Base-by-base conservation (phyloP, 2,888 invertebrate genomes). In the Gastracanthus pulcherrimus region DNA sequence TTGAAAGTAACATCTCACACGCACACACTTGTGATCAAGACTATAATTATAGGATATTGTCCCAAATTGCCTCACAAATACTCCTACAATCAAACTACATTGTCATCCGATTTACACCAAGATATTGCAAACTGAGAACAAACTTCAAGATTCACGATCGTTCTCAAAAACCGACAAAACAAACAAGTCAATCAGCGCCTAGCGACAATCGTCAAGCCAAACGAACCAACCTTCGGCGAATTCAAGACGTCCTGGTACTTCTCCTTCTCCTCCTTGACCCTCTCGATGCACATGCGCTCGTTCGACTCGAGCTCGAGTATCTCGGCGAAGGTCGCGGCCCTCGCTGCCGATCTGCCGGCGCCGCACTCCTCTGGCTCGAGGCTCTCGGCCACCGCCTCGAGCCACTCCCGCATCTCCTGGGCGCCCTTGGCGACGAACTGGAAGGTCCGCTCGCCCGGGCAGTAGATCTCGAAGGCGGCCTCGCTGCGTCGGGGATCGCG, bases 331-430 rank as follows among this genome's bases (percentile, higher is more conserved):
- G 76, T 77, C 0, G 66, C 45, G 2, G 67, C 38, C 1, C 74
- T 31, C 31, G 9, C 26, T 9, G 70, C 75, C 0, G 11, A 13
- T 9, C 26, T 19, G 3, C 9, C 45, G 31, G 9, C 11, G 11
- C 26, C 34, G 34, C 36, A 19, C 11, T 55, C 26, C 3, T 70
- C 41, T 0, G 67, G 64, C 26, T 64, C 69, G 11, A 80, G 31
- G 23, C 74, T 72, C n/a, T 66, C 41, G 1, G 78, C 80, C 2
- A 86, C 76, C 1, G 87, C 87, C 4, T 85, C 79, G 3, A 91
- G 82, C 91, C 92, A 92, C n/a, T 90, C 88, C 19, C 88, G 86
- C 91, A 90, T 91, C 26, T 91, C 91, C 45, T 87, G 87, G 0
- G 87, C 86, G 11, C 84, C 86, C 26, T 84, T 87, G 0, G 90